Conservation (phyloP, 2,888 invertebrate genomes). For the Euproctis similis region DNA sequence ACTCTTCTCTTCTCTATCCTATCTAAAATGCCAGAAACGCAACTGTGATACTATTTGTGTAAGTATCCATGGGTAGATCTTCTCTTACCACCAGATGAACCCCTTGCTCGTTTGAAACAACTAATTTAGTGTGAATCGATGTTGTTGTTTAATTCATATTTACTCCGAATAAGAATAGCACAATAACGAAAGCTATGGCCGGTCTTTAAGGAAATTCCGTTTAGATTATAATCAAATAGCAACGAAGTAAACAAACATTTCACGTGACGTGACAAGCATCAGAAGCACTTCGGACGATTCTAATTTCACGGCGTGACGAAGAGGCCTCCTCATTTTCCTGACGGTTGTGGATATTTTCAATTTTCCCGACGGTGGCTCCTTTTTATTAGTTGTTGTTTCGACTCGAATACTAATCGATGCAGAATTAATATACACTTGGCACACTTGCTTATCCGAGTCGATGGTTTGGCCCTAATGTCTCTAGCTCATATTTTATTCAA, state of each 20-base stretch:
- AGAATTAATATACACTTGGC: constrained; percentile 59
- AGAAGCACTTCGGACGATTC: constrained; percentile 45
- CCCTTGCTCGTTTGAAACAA: no score
- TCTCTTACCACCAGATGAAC: no score
- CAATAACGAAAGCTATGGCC: constrained; percentile 32
- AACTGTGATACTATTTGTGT: no score
- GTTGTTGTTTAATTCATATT: no score
- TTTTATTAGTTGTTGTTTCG: constrained; percentile 73
- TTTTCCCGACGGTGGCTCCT: constrained; percentile 64
- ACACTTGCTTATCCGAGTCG: constrained; percentile 38
- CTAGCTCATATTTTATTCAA: no score
- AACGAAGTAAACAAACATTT: constrained; percentile 66
- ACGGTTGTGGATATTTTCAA: constrained; percentile 73
- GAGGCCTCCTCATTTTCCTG: constrained; percentile 66
- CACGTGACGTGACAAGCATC: constrained; percentile 56
- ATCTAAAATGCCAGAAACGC: no score
- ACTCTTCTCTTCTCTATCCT: no score
- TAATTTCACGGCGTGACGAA: constrained; percentile 68
- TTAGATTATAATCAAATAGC: constrained; percentile 59
- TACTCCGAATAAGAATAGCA: no score
- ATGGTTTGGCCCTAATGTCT: no score
- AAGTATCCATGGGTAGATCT: no score
- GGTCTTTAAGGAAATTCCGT: constrained; percentile 43
- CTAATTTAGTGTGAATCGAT: no score
- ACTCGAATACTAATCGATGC: constrained; percentile 63